Evolutionary conservation across 1,140 invertebrate species (phyloP), one percentile per base, ranked within the genome.

Genomic region (Delia radicum): DNA sequence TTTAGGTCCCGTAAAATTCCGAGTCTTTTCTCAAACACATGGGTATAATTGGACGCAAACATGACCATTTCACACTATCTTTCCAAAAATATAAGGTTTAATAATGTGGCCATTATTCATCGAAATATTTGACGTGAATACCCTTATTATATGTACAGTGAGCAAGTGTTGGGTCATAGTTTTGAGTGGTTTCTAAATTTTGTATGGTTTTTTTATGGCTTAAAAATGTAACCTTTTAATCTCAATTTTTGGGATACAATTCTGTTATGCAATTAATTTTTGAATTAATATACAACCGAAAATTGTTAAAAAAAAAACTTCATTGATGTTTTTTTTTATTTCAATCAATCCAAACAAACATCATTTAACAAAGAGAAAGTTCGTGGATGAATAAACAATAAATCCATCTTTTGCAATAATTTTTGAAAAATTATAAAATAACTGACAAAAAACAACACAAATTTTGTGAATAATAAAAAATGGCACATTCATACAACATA

Each of bases 231-330:
- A 69, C 65, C 65, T 69, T 69, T 33, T 37, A 69, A 69, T 29
- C 29, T 21, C 33, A 69, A 69, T 69, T 69, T 69, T 55, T 69
- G 29, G 33, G 24, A 21, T 55, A 69, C 37, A 69, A 69, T 69
- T 69, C n/a, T n/a, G 21, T 69, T 33, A 69, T 29, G 65, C n/a
- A 69, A 21, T 69, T 55, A 55, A 55, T n/a, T 55, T 55, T 55
- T 42, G 3, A 42, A 42, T 42, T 42, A 42, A 42, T 42, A n/a
- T n/a, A 10, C 37, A 42, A 10, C 12, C 37, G 10, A 42, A 42
- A 10, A 42, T n/a, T n/a, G n/a, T n/a, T n/a, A 42, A 15, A 12
- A 33, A 42, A 42, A 15, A 42, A 42, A 42, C 12, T 15, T 5
- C 37, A 42, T 42, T 15, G 37, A 13, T 33, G 31, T 33, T 33